Percentiles rank a stretch among this genome's conserved stretches.
Evolutionary conservation across 2,797 vertebrate species (phyloP).

Genomic region (Squalus acanthias): DNA sequence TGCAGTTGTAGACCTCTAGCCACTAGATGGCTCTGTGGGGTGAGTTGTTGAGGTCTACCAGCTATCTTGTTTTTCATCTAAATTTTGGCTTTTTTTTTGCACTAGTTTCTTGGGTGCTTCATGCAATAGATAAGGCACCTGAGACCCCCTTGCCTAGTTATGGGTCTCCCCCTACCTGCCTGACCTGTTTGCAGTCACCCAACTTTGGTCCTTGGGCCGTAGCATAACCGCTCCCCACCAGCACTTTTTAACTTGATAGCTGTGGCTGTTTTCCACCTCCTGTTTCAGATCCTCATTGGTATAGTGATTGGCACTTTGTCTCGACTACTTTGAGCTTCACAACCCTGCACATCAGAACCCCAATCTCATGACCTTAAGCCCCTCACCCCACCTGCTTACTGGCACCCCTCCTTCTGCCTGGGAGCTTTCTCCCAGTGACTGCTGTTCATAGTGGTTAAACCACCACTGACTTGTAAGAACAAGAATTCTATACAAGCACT

Average conservation of each 20-base stretch:
- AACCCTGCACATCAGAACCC: not conserved
- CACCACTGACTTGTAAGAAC: not conserved
- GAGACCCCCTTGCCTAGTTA: not conserved
- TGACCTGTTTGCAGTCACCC: not conserved
- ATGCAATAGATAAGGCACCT: not conserved
- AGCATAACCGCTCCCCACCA: not conserved
- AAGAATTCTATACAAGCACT: not conserved
- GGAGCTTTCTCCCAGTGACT: not conserved
- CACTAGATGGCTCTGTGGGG: not conserved
- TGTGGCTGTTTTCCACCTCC: not conserved
- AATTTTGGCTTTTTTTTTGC: not conserved
- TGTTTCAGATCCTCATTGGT: not conserved
- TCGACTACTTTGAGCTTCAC: not conserved
- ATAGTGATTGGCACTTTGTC: not conserved
- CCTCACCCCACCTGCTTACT: not conserved
- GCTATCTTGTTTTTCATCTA: not conserved
- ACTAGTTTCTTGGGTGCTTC: not conserved
- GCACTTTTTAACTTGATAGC: not conserved
- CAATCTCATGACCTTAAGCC: not conserved
- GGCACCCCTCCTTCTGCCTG: not conserved
- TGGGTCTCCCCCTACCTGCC: not conserved
- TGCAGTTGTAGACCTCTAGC: too few species aligned
- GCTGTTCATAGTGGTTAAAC: not conserved
- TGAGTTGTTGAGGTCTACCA: not conserved
- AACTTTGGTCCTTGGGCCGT: not conserved